Percentiles rank a stretch among this genome's conserved stretches.
These are phyloP conservation scores for Ladona fulva DNA, from an alignment of 1,140 invertebrate genomes.

Conservation along the genomic window DNA sequence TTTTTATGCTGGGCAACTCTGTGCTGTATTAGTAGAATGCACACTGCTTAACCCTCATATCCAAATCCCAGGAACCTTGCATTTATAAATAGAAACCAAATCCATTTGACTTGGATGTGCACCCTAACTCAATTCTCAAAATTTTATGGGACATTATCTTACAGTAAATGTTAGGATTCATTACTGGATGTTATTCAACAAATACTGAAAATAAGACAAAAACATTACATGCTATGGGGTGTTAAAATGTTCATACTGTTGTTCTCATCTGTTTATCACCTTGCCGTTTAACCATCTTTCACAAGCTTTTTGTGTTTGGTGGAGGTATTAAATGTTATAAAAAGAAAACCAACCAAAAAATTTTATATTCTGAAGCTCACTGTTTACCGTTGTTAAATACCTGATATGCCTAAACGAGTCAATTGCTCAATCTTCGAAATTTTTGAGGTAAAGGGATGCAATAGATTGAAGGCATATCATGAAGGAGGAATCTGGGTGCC, in stretches of 20 bases:
- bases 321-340: background rate
- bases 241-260: background rate
- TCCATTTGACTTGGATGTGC: background rate
- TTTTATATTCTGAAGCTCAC: background rate
- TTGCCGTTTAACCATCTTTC: background rate
- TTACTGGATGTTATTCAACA: background rate
- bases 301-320: background rate
- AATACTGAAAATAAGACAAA: background rate
- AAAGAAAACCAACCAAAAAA: background rate
- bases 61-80: background rate
- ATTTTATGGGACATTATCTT: background rate
- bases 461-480: background rate
- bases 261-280: background rate
- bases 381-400: background rate
- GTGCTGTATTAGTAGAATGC: background rate
- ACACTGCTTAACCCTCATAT: no score
- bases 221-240: background rate
- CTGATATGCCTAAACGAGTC: background rate
- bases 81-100: background rate
- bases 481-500: no score
- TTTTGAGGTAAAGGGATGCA: constrained; percentile 2
- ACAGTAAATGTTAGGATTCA: no score
- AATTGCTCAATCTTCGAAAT: constrained; percentile 6
- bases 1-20: background rate
- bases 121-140: background rate